Evolutionary conservation across 1,140 invertebrate genomes (phyloP).

Genomic region (Bradysia coprophila): DNA sequence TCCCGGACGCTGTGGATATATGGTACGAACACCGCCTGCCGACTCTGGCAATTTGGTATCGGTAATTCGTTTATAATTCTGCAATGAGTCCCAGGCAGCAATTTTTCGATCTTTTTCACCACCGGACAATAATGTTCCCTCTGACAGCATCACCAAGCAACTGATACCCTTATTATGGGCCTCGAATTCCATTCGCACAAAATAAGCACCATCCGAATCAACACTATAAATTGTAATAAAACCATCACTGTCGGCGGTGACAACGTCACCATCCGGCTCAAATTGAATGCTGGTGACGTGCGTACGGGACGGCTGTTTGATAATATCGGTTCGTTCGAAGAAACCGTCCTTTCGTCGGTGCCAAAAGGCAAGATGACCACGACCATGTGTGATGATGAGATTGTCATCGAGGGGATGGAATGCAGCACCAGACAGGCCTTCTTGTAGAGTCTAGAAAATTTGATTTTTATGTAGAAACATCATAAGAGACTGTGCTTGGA

Average conservation of each 20-base stretch:
- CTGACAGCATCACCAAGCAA: constrained; percentile 67
- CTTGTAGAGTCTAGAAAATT: constrained; percentile 65
- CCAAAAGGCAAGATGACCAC: constrained; percentile 86
- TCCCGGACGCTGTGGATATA: constrained; percentile 68
- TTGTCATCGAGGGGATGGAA: constrained; percentile 90
- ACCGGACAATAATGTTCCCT: constrained; percentile 74
- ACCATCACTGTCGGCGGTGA: constrained; percentile 86
- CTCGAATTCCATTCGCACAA: constrained; percentile 73
- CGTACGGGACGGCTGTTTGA: constrained; percentile 64
- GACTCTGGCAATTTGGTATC: constrained; percentile 76
- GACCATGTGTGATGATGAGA: constrained; percentile 80
- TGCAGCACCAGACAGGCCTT: constrained; percentile 72
- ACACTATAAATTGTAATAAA: constrained; percentile 87
- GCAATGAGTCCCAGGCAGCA: constrained; percentile 76
- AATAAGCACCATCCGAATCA: constrained; percentile 72
- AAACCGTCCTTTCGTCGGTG: constrained; percentile 73
- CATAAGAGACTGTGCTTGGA: no score
- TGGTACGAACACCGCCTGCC: constrained; percentile 65
- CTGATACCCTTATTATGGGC: constrained; percentile 75
- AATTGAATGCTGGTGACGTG: constrained; percentile 76
- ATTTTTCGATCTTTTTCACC: constrained; percentile 80
- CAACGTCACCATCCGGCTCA: constrained; percentile 80
- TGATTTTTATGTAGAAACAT: no score
- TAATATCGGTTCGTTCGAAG: constrained; percentile 72
- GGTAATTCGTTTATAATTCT: constrained; percentile 78